Percentiles rank a stretch among this genome's conserved stretches.
Evolutionary conservation across 2,797 vertebrate species (phyloP).

Genomic region (Pterois miles): DNA sequence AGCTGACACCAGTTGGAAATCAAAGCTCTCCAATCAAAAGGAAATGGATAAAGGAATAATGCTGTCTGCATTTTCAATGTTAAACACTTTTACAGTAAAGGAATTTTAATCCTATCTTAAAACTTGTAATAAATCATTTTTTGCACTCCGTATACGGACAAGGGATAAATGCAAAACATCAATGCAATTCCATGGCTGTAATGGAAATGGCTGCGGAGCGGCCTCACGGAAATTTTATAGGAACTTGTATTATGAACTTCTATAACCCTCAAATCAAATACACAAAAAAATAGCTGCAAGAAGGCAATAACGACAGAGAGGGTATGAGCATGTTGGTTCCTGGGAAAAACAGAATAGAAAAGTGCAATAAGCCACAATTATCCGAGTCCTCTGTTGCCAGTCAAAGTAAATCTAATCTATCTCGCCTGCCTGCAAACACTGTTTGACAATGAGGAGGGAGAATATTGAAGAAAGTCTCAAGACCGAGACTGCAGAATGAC

Average conservation of each 20-base stretch:
- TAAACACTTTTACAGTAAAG: background rate
- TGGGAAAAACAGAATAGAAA: constrained; percentile 39
- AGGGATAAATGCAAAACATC: constrained; percentile 8
- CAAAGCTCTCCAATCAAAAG: constrained; percentile 15
- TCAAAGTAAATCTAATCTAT: constrained; percentile 67
- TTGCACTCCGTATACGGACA: background rate
- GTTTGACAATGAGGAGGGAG: constrained; percentile 45
- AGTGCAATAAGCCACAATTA: constrained; percentile 72
- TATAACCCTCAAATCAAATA: constrained; percentile 61
- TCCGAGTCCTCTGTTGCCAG: constrained; percentile 50
- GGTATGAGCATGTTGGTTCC: constrained; percentile 17
- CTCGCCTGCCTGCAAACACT: constrained; percentile 39
- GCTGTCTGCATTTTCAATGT: constrained; percentile 24
- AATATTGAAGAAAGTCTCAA: constrained; percentile 31
- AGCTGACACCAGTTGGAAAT: constrained; percentile 10
- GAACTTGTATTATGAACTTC: constrained; percentile 52
- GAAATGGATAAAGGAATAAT: constrained; percentile 47
- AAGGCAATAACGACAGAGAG: constrained; percentile 59
- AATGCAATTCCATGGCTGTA: background rate
- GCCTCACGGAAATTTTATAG: background rate
- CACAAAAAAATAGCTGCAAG: constrained; percentile 51
- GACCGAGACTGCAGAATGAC: background rate
- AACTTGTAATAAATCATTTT: constrained; percentile 37
- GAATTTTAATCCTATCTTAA: background rate
- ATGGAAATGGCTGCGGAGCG: background rate